These are phyloP conservation scores for Acanthaster planci DNA, from an alignment of 35 echinoderm and acorn worm genomes.

Conservation along the genomic window DNA sequence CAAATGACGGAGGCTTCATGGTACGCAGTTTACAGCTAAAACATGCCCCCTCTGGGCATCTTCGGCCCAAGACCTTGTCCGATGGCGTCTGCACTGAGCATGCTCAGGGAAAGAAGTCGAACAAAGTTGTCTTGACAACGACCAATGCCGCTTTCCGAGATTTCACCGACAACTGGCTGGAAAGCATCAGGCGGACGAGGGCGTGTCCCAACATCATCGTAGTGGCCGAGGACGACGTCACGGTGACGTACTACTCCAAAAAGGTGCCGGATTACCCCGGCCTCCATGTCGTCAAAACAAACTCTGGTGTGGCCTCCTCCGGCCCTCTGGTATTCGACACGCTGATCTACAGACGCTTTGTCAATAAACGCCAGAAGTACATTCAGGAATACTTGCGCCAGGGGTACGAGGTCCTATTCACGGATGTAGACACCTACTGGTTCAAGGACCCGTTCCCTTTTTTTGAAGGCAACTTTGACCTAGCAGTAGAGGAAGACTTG, in stretches of 20 bases:
- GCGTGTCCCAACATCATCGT: slow-evolving; percentile 40
- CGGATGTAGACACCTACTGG: slow-evolving; percentile 80
- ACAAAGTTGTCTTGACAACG: slow-evolving; percentile 42
- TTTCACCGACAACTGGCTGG: slow-evolving; percentile 64
- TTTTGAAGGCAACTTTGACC: slow-evolving; percentile 34
- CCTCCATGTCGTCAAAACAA: not conserved
- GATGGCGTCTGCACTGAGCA: not conserved
- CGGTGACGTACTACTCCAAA: not conserved
- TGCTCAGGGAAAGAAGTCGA: not conserved
- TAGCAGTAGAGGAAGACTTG: slow-evolving; percentile 18
- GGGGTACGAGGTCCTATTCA: slow-evolving; percentile 69
- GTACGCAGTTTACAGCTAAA: too few species aligned
- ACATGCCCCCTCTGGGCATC: too few species aligned
- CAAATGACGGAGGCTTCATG: too few species aligned
- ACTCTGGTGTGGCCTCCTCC: not conserved
- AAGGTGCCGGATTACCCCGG: not conserved
- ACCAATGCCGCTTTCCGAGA: slow-evolving; percentile 60
- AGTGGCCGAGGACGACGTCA: slow-evolving; percentile 42
- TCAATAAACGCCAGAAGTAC: slow-evolving; percentile 75
- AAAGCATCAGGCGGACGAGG: slow-evolving; percentile 38
- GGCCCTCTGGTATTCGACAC: not conserved
- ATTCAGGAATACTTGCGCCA: slow-evolving; percentile 37
- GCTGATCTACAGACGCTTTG: slow-evolving; percentile 52
- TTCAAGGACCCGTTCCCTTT: slow-evolving; percentile 72
- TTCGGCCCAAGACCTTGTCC: too few species aligned